Evolutionary conservation across 2,113 vertebrate genomes (phyloP).

Genomic region (Phodopus roborovskii): DNA sequence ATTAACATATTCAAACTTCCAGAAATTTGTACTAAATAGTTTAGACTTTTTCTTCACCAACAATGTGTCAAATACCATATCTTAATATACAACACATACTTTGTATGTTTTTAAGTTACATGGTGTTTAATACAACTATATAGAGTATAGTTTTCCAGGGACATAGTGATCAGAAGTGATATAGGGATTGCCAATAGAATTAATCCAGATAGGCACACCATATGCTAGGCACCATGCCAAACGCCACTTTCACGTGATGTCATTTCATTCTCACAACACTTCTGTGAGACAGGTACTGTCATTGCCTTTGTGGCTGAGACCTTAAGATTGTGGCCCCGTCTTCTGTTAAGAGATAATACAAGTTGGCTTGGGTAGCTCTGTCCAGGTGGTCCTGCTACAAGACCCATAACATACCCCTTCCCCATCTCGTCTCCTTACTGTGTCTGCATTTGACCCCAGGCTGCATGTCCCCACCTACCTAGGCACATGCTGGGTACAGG

Average conservation of each 20-base stretch:
- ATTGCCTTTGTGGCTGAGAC: background rate
- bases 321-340: background rate
- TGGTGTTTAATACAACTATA: background rate
- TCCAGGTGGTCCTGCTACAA: background rate
- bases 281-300: background rate
- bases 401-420: background rate
- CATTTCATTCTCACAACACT: background rate
- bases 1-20: background rate
- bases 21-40: constrained; percentile 16
- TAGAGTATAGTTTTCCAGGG: background rate
- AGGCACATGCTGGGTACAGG: background rate
- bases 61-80: background rate
- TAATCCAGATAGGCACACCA: background rate
- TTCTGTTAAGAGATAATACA: background rate
- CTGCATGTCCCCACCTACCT: background rate
- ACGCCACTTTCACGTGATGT: background rate
- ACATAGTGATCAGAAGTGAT: background rate
- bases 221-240: background rate
- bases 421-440: background rate
- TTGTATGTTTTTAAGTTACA: background rate
- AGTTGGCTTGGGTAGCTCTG: background rate
- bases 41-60: background rate
- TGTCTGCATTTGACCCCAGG: background rate
- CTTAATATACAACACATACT: background rate
- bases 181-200: background rate